Percentiles rank a stretch among this genome's conserved stretches.
phyloP scores from a whole-genome alignment of 2,888 invertebrate species.

The Microchrysa polita region DNA sequence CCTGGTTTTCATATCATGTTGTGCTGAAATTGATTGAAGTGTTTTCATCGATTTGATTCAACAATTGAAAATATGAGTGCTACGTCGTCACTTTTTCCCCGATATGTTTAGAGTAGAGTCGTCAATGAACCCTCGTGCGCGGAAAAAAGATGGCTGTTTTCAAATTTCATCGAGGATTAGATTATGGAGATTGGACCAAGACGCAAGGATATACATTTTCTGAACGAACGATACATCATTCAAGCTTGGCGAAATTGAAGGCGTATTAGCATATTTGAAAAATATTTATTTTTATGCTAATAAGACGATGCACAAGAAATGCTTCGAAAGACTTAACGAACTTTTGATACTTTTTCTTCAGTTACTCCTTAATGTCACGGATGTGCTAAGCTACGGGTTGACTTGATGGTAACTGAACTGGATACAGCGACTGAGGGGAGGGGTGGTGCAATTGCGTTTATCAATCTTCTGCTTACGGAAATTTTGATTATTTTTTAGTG shows the following conservation, averaged over 20 bases:
- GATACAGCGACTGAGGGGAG: too few relatives aligned
- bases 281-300: slow-evolving; percentile 11
- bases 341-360: too few relatives aligned
- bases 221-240: neutral
- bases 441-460: too few relatives aligned
- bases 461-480: too few relatives aligned
- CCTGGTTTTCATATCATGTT: slow-evolving; percentile 7
- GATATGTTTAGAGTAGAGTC: too few relatives aligned
- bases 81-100: neutral
- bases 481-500: too few relatives aligned
- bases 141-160: neutral
- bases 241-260: neutral
- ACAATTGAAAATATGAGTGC: slow-evolving; percentile 17
- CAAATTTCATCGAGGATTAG: slow-evolving; percentile 1
- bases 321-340: too few relatives aligned
- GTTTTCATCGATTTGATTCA: slow-evolving; percentile 28
- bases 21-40: slow-evolving; percentile 24
- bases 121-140: neutral
- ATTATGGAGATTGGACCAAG: neutral
- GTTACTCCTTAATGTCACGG: too few relatives aligned
- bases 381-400: too few relatives aligned
- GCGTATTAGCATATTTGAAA: neutral
- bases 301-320: neutral
- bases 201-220: neutral
- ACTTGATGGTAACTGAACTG: too few relatives aligned